Evolutionary conservation across 1,140 invertebrate genomes (phyloP).

Genomic region (Rhynchophorus ferrugineus): DNA sequence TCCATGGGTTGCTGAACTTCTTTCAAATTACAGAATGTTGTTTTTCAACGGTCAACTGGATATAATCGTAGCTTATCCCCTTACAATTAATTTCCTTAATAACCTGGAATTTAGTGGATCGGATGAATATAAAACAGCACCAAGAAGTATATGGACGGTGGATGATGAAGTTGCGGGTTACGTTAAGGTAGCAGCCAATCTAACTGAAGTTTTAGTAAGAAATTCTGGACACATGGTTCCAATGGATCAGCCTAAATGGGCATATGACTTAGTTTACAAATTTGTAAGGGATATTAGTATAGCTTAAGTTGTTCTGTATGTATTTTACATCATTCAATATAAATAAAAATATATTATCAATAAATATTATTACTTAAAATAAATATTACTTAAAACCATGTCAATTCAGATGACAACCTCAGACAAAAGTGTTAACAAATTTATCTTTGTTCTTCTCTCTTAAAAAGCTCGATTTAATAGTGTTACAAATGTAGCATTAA

Average conservation of each 20-base stretch:
- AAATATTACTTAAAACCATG: too few species aligned
- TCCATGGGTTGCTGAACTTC: slow-evolving; percentile 63
- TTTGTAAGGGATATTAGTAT: slow-evolving; percentile 48
- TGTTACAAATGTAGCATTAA: too few species aligned
- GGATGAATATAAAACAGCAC: slow-evolving; percentile 52
- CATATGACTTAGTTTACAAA: slow-evolving; percentile 62
- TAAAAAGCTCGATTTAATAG: too few species aligned
- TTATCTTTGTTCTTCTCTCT: too few species aligned
- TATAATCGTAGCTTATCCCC: slow-evolving; percentile 72
- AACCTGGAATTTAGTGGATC: slow-evolving; percentile 56
- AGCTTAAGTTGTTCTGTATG: not conserved
- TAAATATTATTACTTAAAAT: too few species aligned
- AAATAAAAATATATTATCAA: not conserved
- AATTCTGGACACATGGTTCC: slow-evolving; percentile 78
- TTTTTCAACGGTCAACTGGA: slow-evolving; percentile 80
- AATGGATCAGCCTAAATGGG: slow-evolving; percentile 66
- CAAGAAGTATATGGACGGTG: slow-evolving; percentile 56
- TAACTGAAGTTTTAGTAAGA: slow-evolving; percentile 65
- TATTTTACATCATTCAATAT: not conserved
- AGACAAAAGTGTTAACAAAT: too few species aligned
- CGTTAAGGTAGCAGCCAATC: slow-evolving; percentile 56
- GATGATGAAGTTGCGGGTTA: slow-evolving; percentile 64
- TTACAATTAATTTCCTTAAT: slow-evolving; percentile 62
- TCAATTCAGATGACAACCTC: too few species aligned
- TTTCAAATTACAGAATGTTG: slow-evolving; percentile 56